phyloP scores from a whole-genome alignment of 2,113 vertebrate species.

The Drymodes brunneopygia region DNA sequence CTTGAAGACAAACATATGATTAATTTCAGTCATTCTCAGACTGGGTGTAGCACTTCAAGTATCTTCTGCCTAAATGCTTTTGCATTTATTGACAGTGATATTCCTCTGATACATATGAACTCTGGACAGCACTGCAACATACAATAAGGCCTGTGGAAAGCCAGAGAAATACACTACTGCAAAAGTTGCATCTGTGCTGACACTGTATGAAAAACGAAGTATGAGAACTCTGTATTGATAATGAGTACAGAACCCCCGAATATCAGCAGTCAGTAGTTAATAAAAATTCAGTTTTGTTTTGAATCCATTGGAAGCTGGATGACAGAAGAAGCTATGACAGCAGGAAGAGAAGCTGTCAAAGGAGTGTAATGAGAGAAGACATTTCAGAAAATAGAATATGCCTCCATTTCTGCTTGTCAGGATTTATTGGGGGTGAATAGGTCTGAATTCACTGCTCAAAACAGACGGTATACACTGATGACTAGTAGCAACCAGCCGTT shows the following conservation, averaged over 20 bases:
- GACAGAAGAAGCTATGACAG: constrained; percentile 32
- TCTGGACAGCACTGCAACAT: not conserved
- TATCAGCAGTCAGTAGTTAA: not conserved
- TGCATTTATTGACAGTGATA: not conserved
- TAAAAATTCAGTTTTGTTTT: constrained; percentile 13
- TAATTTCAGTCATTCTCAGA: not conserved
- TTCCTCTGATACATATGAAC: not conserved
- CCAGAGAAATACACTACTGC: not conserved
- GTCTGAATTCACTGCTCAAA: constrained; percentile 2
- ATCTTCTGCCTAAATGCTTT: not conserved
- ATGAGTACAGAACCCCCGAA: not conserved
- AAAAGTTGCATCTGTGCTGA: not conserved
- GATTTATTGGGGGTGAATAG: constrained; percentile 17
- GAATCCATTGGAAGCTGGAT: not conserved
- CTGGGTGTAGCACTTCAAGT: not conserved
- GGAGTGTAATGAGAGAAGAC: constrained; percentile 18
- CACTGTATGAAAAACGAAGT: not conserved
- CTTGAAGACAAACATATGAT: not conserved
- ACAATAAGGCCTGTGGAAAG: not conserved
- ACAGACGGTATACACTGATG: constrained; percentile 7
- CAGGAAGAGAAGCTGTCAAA: constrained; percentile 36
- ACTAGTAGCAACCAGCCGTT: constrained; percentile 3
- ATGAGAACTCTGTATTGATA: not conserved
- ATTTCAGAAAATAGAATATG: constrained; percentile 57
- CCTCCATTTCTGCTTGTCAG: constrained; percentile 58